These are phyloP conservation scores for Siderastrea radians DNA, from an alignment of 92 coral and sea anemone species.

Conservation along the genomic window DNA sequence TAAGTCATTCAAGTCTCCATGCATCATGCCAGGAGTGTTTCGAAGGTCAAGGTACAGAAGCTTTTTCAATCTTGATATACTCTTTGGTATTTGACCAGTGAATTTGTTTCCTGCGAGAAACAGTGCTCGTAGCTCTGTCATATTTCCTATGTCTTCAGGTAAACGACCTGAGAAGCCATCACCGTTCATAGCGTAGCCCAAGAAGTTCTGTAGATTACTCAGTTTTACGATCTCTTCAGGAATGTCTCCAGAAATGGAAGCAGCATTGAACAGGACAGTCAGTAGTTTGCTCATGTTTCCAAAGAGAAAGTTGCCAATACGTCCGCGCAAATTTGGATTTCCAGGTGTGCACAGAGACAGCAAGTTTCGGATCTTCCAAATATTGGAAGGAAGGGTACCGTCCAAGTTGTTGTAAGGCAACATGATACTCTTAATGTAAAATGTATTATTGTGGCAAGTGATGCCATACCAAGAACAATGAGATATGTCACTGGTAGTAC, in stretches of 20 bases:
- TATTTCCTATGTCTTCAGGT: conserved; percentile 58
- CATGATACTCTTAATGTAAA: conserved; percentile 46
- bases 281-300: conserved; percentile 62
- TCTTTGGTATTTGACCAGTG: conserved; percentile 57
- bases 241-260: conserved; percentile 31
- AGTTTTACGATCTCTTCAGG: conserved; percentile 52
- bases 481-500: conserved; percentile 17
- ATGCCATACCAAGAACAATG: conserved; percentile 70
- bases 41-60: conserved; percentile 46
- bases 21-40: conserved; percentile 44
- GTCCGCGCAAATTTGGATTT: conserved; percentile 42
- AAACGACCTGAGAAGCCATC: conserved; percentile 56
- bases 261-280: conserved; percentile 14
- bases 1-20: conserved; percentile 46
- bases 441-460: conserved; percentile 51
- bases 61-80: conserved; percentile 44
- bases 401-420: conserved; percentile 54
- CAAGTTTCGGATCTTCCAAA: conserved; percentile 69
- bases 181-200: conserved; percentile 44
- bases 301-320: conserved; percentile 44
- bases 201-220: conserved; percentile 38
- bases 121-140: conserved; percentile 35
- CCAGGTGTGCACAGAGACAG: conserved; percentile 51
- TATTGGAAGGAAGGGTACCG: conserved; percentile 51
- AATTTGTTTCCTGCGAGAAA: conserved; percentile 56